These are phyloP conservation scores for Musca vetustissima DNA, from an alignment of 1,140 invertebrate genomes.

Conservation along the genomic window DNA sequence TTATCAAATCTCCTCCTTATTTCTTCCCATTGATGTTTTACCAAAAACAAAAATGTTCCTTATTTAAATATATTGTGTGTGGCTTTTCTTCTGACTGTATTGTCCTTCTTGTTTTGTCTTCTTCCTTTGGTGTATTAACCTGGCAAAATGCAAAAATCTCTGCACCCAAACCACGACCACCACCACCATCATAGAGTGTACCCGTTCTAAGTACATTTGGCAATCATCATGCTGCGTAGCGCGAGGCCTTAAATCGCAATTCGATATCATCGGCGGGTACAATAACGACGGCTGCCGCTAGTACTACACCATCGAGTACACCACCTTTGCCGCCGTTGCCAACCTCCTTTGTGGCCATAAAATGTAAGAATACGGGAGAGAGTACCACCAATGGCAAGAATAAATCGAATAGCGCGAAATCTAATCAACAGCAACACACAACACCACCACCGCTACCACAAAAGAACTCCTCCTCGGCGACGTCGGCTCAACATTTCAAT, in stretches of 20 bases:
- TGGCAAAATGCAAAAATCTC: too few relatives aligned
- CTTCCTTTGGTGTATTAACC: too few relatives aligned
- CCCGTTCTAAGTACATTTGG: slow-evolving; percentile 56
- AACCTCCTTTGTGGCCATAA: slow-evolving; percentile 50
- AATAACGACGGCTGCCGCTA: slow-evolving; percentile 32
- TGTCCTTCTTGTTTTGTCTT: too few relatives aligned
- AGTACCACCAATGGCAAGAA: slow-evolving; percentile 37
- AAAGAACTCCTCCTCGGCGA: not conserved
- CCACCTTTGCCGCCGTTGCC: slow-evolving; percentile 51
- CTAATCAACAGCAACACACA: slow-evolving; percentile 33
- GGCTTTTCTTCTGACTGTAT: too few relatives aligned
- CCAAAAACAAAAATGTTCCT: too few relatives aligned
- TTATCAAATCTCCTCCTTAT: too few relatives aligned
- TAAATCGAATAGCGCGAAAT: slow-evolving; percentile 7
- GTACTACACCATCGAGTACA: slow-evolving; percentile 30
- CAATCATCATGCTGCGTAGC: slow-evolving; percentile 56
- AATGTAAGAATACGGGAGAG: slow-evolving; percentile 29
- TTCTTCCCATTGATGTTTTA: too few relatives aligned
- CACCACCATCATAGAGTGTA: slow-evolving; percentile 52
- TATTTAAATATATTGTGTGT: too few relatives aligned
- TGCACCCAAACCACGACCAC: too few relatives aligned
- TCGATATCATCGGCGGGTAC: slow-evolving; percentile 22
- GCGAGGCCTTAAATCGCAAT: slow-evolving; percentile 41
- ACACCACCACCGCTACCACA: slow-evolving; percentile 23
- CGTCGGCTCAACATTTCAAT: slow-evolving; percentile 31